Conservation (phyloP, 1,140 invertebrate genomes). For the Tetragnatha versicolor region DNA sequence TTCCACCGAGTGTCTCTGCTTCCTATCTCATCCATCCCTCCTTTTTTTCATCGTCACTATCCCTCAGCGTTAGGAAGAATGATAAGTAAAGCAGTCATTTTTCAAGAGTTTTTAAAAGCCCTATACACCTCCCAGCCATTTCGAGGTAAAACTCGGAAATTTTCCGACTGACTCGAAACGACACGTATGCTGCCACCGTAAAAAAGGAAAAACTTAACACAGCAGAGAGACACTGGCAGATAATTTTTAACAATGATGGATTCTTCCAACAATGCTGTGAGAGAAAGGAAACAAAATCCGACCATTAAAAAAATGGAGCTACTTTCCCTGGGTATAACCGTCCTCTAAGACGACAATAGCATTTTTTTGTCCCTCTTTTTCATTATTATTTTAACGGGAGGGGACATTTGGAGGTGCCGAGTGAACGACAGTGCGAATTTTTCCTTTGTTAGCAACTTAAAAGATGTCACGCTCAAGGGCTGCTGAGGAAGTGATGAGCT, state of each 20-base stretch:
- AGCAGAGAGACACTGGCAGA: too few species aligned
- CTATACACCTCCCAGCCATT: too few species aligned
- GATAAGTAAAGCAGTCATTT: too few species aligned
- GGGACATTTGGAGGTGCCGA: not conserved
- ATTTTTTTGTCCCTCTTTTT: not conserved
- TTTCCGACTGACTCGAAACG: not conserved
- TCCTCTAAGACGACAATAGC: not conserved
- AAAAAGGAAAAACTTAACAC: too few species aligned
- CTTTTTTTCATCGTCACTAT: too few species aligned
- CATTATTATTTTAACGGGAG: not conserved
- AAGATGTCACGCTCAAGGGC: not conserved
- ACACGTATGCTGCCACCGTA: not conserved
- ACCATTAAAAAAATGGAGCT: not conserved
- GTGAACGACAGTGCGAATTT: not conserved
- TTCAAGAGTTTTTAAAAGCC: too few species aligned
- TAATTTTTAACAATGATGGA: conserved; percentile 3
- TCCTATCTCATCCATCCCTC: too few species aligned
- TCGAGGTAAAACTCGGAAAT: too few species aligned
- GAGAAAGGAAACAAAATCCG: not conserved
- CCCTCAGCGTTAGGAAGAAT: too few species aligned
- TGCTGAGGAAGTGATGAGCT: not conserved
- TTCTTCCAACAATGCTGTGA: not conserved
- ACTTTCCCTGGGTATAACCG: not conserved
- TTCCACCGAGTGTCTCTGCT: too few species aligned
- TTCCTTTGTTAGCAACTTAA: not conserved